Conservation (phyloP, 2,797 vertebrate species). For the Xenopus petersii region DNA sequence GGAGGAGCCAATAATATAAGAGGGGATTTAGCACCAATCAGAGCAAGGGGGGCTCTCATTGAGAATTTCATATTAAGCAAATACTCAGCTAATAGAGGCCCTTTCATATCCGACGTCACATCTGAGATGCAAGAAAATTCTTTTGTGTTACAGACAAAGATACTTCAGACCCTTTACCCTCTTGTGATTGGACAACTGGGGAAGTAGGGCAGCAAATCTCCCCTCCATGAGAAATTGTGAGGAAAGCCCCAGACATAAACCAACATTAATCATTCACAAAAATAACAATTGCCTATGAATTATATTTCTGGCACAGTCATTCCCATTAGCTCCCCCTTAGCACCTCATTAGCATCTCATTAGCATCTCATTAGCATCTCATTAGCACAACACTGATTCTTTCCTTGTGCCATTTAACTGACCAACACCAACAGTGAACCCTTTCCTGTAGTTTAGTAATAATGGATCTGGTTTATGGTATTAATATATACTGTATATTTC, state of each 20-base stretch:
- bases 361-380: no score
- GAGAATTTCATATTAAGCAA: slow-evolving; percentile 5
- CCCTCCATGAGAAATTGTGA: neutral
- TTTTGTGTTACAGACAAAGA: neutral
- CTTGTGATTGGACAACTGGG: slow-evolving; percentile 3
- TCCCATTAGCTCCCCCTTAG: no score
- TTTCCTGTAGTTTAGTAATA: no score
- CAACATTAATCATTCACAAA: slow-evolving; percentile 7
- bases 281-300: no score
- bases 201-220: neutral
- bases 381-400: no score
- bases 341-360: no score
- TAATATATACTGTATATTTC: no score
- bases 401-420: no score
- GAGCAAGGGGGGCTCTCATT: neutral
- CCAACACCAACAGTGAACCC: no score
- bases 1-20: neutral
- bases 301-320: no score
- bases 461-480: no score
- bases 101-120: slow-evolving; percentile 6
- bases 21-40: neutral
- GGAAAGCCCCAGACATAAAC: neutral
- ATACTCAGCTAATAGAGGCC: slow-evolving; percentile 13
- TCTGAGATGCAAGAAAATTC: slow-evolving; percentile 5
- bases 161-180: slow-evolving; percentile 8